A percentile compares a stretch with the other conserved stretches of the same genome.
Conservation (phyloP, 2,113 vertebrate genomes). For the Pipra filicauda region DNA sequence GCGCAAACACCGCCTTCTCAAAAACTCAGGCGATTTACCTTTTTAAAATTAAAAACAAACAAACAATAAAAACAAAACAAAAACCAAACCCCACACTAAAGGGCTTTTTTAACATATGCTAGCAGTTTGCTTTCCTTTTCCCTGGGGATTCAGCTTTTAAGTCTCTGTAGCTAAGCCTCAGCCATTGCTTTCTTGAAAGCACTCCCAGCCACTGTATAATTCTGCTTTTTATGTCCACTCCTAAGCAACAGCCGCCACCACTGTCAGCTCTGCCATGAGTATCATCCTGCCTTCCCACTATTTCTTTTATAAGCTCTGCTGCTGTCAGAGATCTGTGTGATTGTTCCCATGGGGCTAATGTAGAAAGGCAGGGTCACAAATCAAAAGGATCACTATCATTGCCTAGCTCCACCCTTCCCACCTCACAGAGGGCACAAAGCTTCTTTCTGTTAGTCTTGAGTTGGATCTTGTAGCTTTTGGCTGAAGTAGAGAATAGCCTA, state of each 20-base stretch:
- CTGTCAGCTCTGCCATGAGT: background rate
- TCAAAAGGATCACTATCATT: background rate
- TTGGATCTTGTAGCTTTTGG: background rate
- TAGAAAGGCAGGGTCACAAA: background rate
- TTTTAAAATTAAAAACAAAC: background rate
- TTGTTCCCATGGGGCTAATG: background rate
- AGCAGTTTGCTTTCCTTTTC: background rate
- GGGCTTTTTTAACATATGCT: background rate
- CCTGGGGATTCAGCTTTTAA: background rate
- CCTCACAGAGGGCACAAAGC: background rate
- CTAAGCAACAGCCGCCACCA: background rate
- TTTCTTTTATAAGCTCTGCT: conserved; percentile 8
- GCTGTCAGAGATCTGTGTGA: background rate
- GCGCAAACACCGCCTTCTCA: background rate
- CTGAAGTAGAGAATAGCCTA: background rate
- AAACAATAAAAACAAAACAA: background rate
- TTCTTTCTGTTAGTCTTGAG: background rate
- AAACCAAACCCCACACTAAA: background rate
- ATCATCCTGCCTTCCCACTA: conserved; percentile 11
- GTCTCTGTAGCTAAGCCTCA: background rate
- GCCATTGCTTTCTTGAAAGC: background rate
- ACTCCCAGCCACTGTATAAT: background rate
- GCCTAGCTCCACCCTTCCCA: background rate
- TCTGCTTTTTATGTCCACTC: background rate
- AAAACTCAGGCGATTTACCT: background rate